Evolutionary conservation across 1,140 invertebrate species (phyloP).

Genomic region (Drosophila tropicalis): DNA sequence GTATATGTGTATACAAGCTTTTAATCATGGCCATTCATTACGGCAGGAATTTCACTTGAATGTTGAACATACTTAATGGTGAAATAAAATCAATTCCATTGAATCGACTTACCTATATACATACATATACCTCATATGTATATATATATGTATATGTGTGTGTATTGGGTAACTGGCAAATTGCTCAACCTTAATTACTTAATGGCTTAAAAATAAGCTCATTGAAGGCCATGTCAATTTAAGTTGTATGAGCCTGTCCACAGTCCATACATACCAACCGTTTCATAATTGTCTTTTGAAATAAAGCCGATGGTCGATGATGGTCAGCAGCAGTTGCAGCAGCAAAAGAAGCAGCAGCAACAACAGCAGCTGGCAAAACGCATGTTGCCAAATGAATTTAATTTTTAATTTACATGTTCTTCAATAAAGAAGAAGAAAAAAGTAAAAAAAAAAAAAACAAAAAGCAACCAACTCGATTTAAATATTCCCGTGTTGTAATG

Average conservation of each 20-base stretch:
- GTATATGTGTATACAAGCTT: not conserved
- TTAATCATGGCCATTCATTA: slow-evolving; percentile 9
- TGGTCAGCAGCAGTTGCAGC: slow-evolving; percentile 16
- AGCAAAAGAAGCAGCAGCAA: slow-evolving; percentile 30
- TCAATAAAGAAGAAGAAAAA: slow-evolving; percentile 10
- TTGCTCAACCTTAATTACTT: slow-evolving; percentile 66
- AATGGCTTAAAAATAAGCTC: slow-evolving; percentile 69
- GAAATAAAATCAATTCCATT: slow-evolving; percentile 22
- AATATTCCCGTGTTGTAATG: slow-evolving; percentile 60
- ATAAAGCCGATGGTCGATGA: slow-evolving; percentile 28
- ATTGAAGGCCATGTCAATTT: slow-evolving; percentile 52
- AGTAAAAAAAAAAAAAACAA: not conserved
- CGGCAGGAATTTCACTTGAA: slow-evolving; percentile 8
- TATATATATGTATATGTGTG: not conserved
- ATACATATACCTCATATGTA: not conserved
- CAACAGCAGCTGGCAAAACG: slow-evolving; percentile 58
- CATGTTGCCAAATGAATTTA: slow-evolving; percentile 69
- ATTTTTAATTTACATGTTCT: slow-evolving; percentile 68
- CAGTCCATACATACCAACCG: slow-evolving; percentile 8
- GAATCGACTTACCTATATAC: not conserved
- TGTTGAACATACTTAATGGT: slow-evolving; percentile 9
- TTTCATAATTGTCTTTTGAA: slow-evolving; percentile 53
- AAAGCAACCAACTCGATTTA: slow-evolving; percentile 18
- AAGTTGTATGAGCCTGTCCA: slow-evolving; percentile 35
- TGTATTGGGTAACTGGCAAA: slow-evolving; percentile 38